phyloP scores from a whole-genome alignment of 2,113 vertebrate species.

The Cynopterus brachyotis region DNA sequence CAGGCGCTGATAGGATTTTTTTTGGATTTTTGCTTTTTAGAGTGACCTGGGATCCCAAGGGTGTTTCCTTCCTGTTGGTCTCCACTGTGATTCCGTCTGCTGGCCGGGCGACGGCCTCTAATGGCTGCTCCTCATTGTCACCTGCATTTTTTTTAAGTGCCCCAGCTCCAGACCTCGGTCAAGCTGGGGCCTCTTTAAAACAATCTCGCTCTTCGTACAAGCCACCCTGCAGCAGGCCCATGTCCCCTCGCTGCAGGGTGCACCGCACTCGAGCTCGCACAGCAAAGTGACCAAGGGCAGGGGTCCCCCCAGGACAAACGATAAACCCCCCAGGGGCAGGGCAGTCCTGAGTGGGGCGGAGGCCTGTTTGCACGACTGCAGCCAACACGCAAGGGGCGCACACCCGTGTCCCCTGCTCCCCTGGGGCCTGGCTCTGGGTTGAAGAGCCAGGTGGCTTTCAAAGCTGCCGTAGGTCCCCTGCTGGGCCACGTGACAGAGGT shows the following conservation, averaged over 20 bases:
- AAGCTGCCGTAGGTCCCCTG: neutral
- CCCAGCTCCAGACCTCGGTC: neutral
- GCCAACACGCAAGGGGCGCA: rapidly evolving
- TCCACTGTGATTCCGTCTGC: neutral
- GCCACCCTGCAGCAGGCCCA: slow-evolving; percentile 44
- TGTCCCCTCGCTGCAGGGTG: slow-evolving; percentile 30
- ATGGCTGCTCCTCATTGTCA: slow-evolving; percentile 58
- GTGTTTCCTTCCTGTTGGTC: neutral
- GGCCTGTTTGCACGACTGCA: neutral
- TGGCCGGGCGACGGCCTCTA: slow-evolving; percentile 17
- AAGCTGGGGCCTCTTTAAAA: slow-evolving; percentile 66
- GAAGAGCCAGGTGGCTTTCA: neutral
- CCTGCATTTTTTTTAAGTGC: slow-evolving; percentile 65
- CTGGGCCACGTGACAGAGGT: neutral
- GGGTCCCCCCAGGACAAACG: slow-evolving; percentile 53
- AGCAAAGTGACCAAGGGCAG: neutral
- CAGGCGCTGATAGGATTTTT: neutral
- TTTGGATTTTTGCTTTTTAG: neutral
- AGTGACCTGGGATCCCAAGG: slow-evolving; percentile 44
- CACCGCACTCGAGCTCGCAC: slow-evolving; percentile 55
- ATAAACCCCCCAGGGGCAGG: neutral
- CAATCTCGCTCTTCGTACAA: slow-evolving; percentile 56
- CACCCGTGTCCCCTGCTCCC: neutral
- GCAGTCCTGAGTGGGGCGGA: neutral
- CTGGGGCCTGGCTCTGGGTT: neutral